Conservation (phyloP, 2,797 vertebrate genomes). For the Hippopotamyrus pictus region DNA sequence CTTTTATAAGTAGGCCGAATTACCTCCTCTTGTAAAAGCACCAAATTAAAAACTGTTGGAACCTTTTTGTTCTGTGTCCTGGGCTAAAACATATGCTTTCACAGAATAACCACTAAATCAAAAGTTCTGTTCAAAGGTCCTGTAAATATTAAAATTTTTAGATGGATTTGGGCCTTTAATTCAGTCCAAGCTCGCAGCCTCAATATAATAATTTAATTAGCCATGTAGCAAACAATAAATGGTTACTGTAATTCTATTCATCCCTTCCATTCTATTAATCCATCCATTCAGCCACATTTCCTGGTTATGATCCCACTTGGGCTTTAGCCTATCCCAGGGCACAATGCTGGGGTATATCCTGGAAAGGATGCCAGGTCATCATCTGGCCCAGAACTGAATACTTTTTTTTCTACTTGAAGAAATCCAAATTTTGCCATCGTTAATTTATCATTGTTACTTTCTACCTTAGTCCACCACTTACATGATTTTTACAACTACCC, state of each 20-base stretch:
- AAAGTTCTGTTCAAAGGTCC: not conserved
- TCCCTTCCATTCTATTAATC: not conserved
- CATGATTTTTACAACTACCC: too few relatives aligned
- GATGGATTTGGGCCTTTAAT: not conserved
- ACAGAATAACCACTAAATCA: not conserved
- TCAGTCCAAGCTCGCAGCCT: not conserved
- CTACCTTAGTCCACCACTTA: too few relatives aligned
- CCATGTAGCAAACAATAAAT: not conserved
- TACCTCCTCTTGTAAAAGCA: not conserved
- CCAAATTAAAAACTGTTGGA: not conserved
- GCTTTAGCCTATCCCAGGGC: not conserved
- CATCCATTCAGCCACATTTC: not conserved
- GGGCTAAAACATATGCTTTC: not conserved
- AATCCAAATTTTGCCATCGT: too few relatives aligned
- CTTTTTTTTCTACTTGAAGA: too few relatives aligned
- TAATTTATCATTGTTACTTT: too few relatives aligned
- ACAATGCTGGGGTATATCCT: not conserved
- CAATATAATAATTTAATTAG: not conserved
- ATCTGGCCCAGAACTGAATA: not conserved
- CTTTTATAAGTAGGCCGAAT: not conserved
- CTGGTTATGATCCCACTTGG: not conserved
- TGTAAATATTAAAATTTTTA: not conserved
- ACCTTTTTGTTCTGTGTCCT: not conserved
- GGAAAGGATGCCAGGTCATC: not conserved
- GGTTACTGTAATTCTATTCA: not conserved